phyloP scores from a whole-genome alignment of 2,113 vertebrate genomes.

The Tragelaphus buxtoni region DNA sequence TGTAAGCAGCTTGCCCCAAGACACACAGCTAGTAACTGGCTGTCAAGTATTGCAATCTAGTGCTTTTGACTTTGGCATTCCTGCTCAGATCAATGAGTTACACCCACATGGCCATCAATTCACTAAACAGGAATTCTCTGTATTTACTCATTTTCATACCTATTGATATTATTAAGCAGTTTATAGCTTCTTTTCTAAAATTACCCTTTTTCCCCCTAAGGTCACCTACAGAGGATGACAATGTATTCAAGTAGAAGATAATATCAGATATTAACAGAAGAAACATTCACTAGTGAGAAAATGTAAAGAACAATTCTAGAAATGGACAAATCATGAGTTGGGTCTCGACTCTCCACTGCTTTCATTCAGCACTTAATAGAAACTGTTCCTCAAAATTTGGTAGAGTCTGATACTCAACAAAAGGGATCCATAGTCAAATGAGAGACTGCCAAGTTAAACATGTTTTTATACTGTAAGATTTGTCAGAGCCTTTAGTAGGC shows the following conservation, averaged over 20 bases:
- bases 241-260: background rate
- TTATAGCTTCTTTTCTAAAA: background rate
- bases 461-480: background rate
- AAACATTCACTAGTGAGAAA: background rate
- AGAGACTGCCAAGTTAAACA: background rate
- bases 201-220: background rate
- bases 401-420: background rate
- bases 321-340: background rate
- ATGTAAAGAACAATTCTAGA: background rate
- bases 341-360: background rate
- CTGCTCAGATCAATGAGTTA: background rate
- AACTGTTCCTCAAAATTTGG: background rate
- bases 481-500: background rate
- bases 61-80: background rate
- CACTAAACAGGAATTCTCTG: background rate
- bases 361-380: background rate
- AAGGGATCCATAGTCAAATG: background rate
- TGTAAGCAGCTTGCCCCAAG: background rate
- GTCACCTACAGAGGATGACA: background rate
- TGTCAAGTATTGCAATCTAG: background rate
- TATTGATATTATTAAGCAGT: background rate
- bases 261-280: background rate
- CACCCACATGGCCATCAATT: background rate
- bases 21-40: background rate
- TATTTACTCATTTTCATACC: background rate